Conservation (phyloP, 2,888 invertebrate species). For the Thalpophila matura region DNA sequence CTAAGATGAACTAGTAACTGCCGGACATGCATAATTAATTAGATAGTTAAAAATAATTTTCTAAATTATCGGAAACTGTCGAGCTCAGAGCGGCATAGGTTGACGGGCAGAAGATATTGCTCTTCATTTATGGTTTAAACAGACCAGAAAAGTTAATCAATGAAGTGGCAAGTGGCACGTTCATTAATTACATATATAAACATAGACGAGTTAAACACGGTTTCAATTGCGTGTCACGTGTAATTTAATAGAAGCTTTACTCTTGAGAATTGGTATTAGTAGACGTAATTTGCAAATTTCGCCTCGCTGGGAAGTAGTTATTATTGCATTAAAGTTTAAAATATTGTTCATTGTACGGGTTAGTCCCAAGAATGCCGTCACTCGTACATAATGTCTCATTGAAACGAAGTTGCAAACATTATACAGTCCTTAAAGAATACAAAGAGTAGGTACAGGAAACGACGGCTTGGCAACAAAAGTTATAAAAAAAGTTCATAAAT, state of each 20-base stretch:
- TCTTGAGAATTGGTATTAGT: constrained; percentile 10
- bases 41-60: background rate
- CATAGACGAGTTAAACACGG: constrained; percentile 47
- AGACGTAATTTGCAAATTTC: background rate
- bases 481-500: background rate
- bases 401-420: no score
- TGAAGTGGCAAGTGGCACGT: constrained; percentile 36
- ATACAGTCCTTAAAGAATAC: background rate
- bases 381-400: no score
- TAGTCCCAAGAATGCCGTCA: constrained; percentile 10
- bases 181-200: constrained; percentile 58
- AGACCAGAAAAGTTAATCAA: constrained; percentile 37
- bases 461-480: background rate
- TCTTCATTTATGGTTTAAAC: constrained; percentile 18
- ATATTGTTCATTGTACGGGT: constrained; percentile 7
- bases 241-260: constrained; percentile 32
- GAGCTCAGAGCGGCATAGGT: background rate
- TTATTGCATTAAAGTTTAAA: constrained; percentile 17
- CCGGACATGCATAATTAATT: background rate
- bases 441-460: background rate
- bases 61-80: constrained; percentile 5
- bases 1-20: no score
- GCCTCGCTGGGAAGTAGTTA: constrained; percentile 2
- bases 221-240: constrained; percentile 55
- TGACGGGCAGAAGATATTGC: constrained; percentile 22